A percentile compares a stretch with the other conserved stretches of the same genome.
Conservation (phyloP, 2,113 vertebrate species). For the Ailurus styani region DNA sequence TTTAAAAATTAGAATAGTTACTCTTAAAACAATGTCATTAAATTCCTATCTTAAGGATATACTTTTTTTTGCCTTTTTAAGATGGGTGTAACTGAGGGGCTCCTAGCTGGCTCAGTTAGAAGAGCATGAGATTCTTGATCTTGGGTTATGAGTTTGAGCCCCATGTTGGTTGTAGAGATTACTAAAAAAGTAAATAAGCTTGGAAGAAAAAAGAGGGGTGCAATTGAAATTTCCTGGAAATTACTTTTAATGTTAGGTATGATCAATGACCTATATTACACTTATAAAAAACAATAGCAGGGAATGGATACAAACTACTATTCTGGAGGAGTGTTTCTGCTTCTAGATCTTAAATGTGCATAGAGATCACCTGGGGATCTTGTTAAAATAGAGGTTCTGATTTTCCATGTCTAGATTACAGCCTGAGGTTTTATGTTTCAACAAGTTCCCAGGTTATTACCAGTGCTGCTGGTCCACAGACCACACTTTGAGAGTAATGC, state of each 20-base stretch:
- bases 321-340: background rate
- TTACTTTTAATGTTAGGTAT: background rate
- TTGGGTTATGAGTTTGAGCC: background rate
- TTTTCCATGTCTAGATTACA: background rate
- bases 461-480: background rate
- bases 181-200: background rate
- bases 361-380: background rate
- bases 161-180: background rate
- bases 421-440: background rate
- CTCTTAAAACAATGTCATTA: background rate
- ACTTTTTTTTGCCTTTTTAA: background rate
- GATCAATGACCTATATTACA: background rate
- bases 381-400: background rate
- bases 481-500: background rate
- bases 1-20: background rate
- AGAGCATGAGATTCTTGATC: background rate
- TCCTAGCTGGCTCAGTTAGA: background rate
- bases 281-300: background rate
- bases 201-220: background rate
- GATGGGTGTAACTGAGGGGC: background rate
- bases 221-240: background rate
- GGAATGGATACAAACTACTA: background rate
- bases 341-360: background rate
- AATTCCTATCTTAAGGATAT: background rate
- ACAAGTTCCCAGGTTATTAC: background rate